Conservation (phyloP, 2,797 vertebrate genomes). For the Gobio occitaniae region DNA sequence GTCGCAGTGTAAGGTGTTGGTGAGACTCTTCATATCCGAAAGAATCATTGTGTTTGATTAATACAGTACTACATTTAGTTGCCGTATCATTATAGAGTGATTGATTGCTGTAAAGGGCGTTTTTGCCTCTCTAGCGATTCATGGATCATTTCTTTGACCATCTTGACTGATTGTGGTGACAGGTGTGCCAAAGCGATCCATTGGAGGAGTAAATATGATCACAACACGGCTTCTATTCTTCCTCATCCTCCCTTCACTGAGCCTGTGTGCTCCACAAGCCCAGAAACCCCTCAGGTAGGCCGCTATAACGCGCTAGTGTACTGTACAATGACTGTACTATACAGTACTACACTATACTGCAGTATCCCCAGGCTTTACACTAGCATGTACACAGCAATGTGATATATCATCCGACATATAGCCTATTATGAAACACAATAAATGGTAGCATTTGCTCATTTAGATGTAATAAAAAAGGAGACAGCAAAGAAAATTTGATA, state of each 20-base stretch:
- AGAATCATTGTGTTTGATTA: not conserved
- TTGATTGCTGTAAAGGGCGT: not conserved
- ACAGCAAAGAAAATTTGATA: too few species aligned
- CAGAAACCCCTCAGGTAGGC: slow-evolving; percentile 39
- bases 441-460: not conserved
- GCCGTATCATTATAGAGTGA: not conserved
- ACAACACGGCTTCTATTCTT: slow-evolving; percentile 10
- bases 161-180: not conserved
- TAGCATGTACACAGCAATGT: too few species aligned
- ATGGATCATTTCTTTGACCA: not conserved
- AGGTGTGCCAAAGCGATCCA: slow-evolving; percentile 17
- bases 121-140: not conserved
- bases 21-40: not conserved
- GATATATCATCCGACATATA: not conserved
- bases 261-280: slow-evolving; percentile 25
- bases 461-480: not conserved
- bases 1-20: not conserved
- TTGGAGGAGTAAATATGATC: slow-evolving; percentile 15
- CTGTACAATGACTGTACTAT: not conserved
- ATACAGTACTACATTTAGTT: not conserved
- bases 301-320: not conserved
- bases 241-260: slow-evolving; percentile 30
- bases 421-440: not conserved
- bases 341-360: not conserved
- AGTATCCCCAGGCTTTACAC: not conserved